Percentiles rank a stretch among this genome's conserved stretches.
Evolutionary conservation across 2,113 vertebrate species (phyloP).

Genomic region (Muscicapa adusta): DNA sequence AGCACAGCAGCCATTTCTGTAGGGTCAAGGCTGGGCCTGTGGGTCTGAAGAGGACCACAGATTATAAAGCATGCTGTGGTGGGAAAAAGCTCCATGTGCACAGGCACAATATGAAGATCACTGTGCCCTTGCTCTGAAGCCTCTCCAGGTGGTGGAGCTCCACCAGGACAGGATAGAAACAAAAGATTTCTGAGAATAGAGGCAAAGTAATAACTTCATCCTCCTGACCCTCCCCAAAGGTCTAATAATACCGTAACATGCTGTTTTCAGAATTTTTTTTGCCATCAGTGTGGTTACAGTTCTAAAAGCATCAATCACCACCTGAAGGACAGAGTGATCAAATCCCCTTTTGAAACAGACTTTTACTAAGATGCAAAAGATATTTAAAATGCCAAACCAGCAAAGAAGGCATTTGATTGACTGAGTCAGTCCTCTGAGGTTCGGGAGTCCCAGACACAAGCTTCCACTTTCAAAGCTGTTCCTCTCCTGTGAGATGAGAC

Average conservation of each 20-base stretch:
- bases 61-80: background rate
- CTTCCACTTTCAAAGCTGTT: background rate
- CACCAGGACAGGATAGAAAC: background rate
- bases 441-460: background rate
- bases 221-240: background rate
- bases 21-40: fast-evolving
- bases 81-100: background rate
- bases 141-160: background rate
- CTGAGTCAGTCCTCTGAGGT: background rate
- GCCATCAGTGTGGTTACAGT: background rate
- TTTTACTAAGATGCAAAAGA: background rate
- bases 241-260: background rate
- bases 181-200: background rate
- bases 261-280: background rate
- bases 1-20: background rate
- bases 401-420: background rate
- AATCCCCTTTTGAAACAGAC: background rate
- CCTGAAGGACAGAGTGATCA: background rate
- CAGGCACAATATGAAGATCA: background rate
- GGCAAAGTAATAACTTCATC: background rate
- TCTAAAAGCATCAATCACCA: background rate
- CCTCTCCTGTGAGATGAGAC: background rate
- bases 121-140: background rate
- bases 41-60: background rate
- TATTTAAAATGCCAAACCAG: background rate